These are phyloP conservation scores for Centropyge bicolor DNA, from an alignment of 2,797 vertebrate genomes.

Conservation along the genomic window DNA sequence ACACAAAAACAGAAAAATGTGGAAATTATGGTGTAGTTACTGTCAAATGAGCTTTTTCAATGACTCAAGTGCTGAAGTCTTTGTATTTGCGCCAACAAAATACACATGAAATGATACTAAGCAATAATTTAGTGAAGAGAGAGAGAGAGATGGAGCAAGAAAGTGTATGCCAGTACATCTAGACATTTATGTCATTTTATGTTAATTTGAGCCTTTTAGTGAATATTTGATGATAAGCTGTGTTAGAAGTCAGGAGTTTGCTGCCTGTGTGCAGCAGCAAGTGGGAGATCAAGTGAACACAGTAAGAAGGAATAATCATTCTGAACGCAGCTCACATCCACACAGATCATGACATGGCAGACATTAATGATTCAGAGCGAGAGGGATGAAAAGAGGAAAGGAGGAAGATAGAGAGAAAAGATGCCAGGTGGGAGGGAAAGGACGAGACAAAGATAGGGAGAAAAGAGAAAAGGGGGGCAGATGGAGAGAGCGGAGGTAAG, in stretches of 20 bases:
- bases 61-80: neutral
- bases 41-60: slow-evolving; percentile 26
- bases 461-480: neutral
- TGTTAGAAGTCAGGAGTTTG: slow-evolving; percentile 63
- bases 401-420: slow-evolving; percentile 58
- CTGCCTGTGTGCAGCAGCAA: slow-evolving; percentile 67
- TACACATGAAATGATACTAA: slow-evolving; percentile 33
- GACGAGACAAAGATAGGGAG: slow-evolving; percentile 42
- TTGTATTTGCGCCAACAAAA: slow-evolving; percentile 38
- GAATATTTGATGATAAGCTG: slow-evolving; percentile 72
- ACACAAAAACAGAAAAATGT: slow-evolving; percentile 22
- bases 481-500: slow-evolving; percentile 35
- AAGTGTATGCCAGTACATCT: slow-evolving; percentile 30
- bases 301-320: slow-evolving; percentile 75
- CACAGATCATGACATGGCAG: slow-evolving; percentile 80
- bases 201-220: slow-evolving; percentile 68
- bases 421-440: slow-evolving; percentile 70
- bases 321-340: slow-evolving; percentile 79
- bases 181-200: slow-evolving; percentile 61
- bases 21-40: slow-evolving; percentile 12
- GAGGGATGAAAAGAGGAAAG: slow-evolving; percentile 66
- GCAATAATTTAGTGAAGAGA: slow-evolving; percentile 15
- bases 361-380: slow-evolving; percentile 79
- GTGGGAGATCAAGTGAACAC: slow-evolving; percentile 78
- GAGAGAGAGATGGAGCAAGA: neutral